Evolutionary conservation across 1,140 invertebrate genomes (phyloP).

Genomic region (Diabrotica undecimpunctata): DNA sequence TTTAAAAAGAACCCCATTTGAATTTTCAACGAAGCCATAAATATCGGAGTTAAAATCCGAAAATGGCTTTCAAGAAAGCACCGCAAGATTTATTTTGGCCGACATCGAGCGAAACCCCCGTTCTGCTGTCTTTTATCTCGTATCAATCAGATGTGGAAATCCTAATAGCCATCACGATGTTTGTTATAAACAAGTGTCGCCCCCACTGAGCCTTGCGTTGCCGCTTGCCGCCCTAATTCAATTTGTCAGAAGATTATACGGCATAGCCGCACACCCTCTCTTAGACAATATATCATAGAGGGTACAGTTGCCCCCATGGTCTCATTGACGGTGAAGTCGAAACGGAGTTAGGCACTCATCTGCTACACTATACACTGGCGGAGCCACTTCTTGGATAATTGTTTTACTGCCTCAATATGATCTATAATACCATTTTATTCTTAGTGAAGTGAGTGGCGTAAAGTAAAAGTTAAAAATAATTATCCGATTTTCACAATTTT

Average conservation of each 20-base stretch:
- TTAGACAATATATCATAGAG: constrained; percentile 46
- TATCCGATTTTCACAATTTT: no score
- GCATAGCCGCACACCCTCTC: constrained; percentile 45
- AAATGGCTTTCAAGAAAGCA: constrained; percentile 4
- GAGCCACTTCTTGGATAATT: background rate
- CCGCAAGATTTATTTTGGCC: constrained; percentile 5
- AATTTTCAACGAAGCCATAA: background rate
- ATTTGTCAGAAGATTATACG: constrained; percentile 50
- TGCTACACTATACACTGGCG: constrained; percentile 10
- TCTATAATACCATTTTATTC: no score
- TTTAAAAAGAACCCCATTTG: no score
- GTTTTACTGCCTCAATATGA: no score
- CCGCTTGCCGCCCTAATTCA: constrained; percentile 46
- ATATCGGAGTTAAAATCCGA: background rate
- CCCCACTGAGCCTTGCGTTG: constrained; percentile 37
- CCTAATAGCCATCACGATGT: constrained; percentile 43
- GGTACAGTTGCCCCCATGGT: constrained; percentile 26
- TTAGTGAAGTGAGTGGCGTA: no score
- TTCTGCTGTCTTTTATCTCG: constrained; percentile 25
- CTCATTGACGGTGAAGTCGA: constrained; percentile 25
- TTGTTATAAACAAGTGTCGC: constrained; percentile 48
- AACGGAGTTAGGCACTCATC: constrained; percentile 24
- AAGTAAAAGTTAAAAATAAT: no score
- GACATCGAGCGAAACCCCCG: constrained; percentile 8
- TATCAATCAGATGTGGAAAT: constrained; percentile 38